These are phyloP conservation scores for Indicator indicator DNA, from an alignment of 2,113 vertebrate species.

Conservation along the genomic window DNA sequence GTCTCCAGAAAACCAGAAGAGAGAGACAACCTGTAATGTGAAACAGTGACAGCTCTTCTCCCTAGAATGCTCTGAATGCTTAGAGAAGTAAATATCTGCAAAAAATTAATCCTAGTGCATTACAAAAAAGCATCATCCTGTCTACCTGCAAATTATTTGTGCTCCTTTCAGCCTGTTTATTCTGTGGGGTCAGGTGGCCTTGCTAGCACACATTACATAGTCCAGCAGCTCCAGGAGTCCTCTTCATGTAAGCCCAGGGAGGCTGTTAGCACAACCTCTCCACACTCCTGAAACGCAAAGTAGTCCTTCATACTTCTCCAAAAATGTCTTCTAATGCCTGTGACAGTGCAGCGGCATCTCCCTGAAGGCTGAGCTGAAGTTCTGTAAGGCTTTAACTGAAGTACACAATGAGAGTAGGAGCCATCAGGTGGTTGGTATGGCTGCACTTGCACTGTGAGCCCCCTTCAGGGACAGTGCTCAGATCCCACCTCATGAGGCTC, in stretches of 20 bases:
- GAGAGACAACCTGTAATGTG: neutral
- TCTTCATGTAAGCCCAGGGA: neutral
- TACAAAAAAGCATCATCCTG: neutral
- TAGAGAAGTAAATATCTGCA: neutral
- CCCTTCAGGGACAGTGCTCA: neutral
- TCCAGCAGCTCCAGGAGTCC: neutral
- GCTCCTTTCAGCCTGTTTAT: neutral
- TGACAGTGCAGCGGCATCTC: neutral
- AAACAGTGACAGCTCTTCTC: neutral
- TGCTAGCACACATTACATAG: neutral
- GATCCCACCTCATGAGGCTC: neutral
- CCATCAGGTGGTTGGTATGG: neutral
- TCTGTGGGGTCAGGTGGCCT: neutral
- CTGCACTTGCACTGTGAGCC: neutral
- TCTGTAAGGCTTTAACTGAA: neutral
- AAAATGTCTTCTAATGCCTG: neutral
- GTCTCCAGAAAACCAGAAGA: neutral
- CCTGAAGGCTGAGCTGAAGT: neutral
- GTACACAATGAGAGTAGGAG: neutral
- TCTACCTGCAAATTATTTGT: neutral
- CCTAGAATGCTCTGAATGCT: neutral
- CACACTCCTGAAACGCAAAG: slow-evolving; percentile 45
- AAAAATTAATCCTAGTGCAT: neutral
- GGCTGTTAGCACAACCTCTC: neutral
- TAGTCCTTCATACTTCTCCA: neutral